Evolutionary conservation across 1,140 invertebrate species (phyloP).

Genomic region (Drosophila bipectinata): DNA sequence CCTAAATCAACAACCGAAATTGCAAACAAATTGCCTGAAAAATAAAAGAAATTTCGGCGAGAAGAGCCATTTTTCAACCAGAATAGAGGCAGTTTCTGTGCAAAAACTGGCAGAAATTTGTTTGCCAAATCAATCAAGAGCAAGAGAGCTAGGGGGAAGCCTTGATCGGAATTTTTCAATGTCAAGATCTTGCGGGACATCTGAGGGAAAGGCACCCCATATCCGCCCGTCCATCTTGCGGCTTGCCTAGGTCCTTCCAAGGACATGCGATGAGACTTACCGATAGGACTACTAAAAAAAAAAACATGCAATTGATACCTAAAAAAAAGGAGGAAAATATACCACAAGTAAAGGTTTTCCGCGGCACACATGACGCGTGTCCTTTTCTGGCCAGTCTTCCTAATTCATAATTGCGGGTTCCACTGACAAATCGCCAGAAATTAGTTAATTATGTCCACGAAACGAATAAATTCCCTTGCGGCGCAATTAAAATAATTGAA

Average conservation of each 20-base stretch:
- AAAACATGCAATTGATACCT: constrained; percentile 40
- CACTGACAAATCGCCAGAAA: constrained; percentile 72
- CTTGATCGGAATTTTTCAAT: constrained; percentile 31
- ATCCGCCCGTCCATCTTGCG: constrained; percentile 65
- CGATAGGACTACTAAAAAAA: constrained; percentile 25
- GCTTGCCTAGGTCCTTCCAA: constrained; percentile 31
- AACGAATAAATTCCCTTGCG: constrained; percentile 39
- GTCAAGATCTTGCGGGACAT: constrained; percentile 59
- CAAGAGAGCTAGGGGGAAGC: constrained; percentile 12
- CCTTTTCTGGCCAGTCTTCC: constrained; percentile 48
- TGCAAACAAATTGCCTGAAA: constrained; percentile 67
- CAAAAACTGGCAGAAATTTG: constrained; percentile 58
- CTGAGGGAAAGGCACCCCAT: constrained; percentile 51
- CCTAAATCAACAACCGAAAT: constrained; percentile 76
- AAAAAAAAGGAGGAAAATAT: constrained; percentile 15
- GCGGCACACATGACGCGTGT: constrained; percentile 66
- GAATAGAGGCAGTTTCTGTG: constrained; percentile 28
- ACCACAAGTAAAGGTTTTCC: constrained; percentile 36
- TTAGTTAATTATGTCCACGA: constrained; percentile 73
- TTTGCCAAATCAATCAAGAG: constrained; percentile 74
- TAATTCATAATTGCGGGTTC: constrained; percentile 68
- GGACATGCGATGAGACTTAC: constrained; percentile 61
- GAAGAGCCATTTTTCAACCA: constrained; percentile 45
- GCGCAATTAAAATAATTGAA: constrained; percentile 80
- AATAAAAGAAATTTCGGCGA: constrained; percentile 45